phyloP scores from a whole-genome alignment of 1,140 invertebrate species.

The Drosophila murphyi region DNA sequence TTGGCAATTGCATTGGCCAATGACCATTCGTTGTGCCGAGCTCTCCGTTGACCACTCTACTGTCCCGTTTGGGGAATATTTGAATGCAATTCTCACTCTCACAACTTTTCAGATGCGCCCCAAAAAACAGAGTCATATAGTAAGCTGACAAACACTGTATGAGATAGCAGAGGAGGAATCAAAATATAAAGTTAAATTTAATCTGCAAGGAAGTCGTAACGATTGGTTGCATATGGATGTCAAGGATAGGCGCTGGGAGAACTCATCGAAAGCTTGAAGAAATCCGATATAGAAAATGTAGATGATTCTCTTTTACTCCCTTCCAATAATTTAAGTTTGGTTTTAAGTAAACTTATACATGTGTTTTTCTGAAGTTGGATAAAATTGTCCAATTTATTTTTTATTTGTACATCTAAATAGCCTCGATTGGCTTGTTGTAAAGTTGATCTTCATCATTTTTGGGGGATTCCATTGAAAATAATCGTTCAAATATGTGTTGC shows the following conservation, averaged over 20 bases:
- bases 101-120: slow-evolving; percentile 61
- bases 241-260: too few relatives aligned
- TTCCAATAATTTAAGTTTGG: too few relatives aligned
- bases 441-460: too few relatives aligned
- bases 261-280: too few relatives aligned
- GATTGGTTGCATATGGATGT: too few relatives aligned
- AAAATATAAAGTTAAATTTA: not conserved
- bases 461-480: too few relatives aligned
- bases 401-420: too few relatives aligned
- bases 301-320: too few relatives aligned
- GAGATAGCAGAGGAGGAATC: not conserved
- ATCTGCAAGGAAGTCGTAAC: not conserved
- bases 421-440: too few relatives aligned
- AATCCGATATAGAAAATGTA: too few relatives aligned
- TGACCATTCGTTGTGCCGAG: slow-evolving; percentile 28
- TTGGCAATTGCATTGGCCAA: slow-evolving; percentile 61
- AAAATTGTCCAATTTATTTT: not conserved
- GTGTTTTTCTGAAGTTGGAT: not conserved
- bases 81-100: slow-evolving; percentile 66
- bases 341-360: too few relatives aligned
- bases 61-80: slow-evolving; percentile 31
- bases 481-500: too few relatives aligned
- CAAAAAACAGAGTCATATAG: slow-evolving; percentile 2
- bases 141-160: not conserved
- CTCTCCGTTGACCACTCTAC: slow-evolving; percentile 15